These are phyloP conservation scores for Hololepta plana DNA, from an alignment of 2,888 invertebrate genomes.

Conservation along the genomic window DNA sequence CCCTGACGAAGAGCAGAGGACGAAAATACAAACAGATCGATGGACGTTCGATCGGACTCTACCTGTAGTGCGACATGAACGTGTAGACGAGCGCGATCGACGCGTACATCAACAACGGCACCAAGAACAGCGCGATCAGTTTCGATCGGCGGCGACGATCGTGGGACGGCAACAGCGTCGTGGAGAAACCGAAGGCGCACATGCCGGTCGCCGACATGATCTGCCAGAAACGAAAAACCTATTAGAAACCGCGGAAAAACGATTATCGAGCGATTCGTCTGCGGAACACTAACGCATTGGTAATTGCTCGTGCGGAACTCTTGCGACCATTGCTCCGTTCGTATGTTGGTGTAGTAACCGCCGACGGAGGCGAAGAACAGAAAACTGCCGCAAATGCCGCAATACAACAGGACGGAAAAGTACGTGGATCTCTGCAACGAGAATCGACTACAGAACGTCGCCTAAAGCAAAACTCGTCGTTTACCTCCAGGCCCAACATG, in stretches of 20 bases:
- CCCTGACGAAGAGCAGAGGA: conserved; percentile 21
- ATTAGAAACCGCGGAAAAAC: too few species aligned
- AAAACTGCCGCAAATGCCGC: conserved; percentile 20
- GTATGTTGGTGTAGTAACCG: conserved; percentile 24
- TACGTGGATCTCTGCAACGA: conserved; percentile 25
- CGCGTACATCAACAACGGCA: conserved; percentile 23
- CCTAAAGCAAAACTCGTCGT: conserved; percentile 3
- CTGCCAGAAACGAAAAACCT: conserved; percentile 16
- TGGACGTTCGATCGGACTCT: conserved; percentile 10
- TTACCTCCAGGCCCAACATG: conserved; percentile 44
- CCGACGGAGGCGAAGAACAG: conserved; percentile 26
- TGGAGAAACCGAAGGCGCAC: conserved; percentile 26
- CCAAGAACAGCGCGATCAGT: conserved; percentile 17
- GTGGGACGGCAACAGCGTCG: conserved; percentile 18
- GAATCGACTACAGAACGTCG: background rate
- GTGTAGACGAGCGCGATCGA: conserved; percentile 23
- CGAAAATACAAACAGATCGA: conserved; percentile 1
- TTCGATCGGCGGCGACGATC: conserved; percentile 3
- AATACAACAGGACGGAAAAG: conserved; percentile 22
- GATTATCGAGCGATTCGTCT: too few species aligned
- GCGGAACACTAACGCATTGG: conserved; percentile 17
- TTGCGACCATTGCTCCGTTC: conserved; percentile 23
- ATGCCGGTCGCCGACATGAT: conserved; percentile 24
- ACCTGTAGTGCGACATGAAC: conserved; percentile 29
- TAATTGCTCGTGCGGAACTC: conserved; percentile 19